Evolutionary conservation across 2,113 vertebrate species (phyloP).

Genomic region (Cercocebus atys): DNA sequence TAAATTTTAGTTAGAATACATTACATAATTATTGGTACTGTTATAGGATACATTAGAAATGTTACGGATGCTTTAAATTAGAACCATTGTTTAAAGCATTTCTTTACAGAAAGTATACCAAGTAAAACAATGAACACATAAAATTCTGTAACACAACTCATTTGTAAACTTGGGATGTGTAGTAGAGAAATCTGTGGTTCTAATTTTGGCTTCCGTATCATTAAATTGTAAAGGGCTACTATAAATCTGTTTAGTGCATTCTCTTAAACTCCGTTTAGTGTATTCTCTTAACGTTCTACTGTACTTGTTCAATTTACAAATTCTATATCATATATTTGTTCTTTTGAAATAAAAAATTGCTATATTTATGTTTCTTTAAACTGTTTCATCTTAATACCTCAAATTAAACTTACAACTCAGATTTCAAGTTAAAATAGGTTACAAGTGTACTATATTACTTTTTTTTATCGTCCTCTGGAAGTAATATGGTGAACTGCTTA

Average conservation of each 20-base stretch:
- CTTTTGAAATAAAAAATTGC: background rate
- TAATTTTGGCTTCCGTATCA: background rate
- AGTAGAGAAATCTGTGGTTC: background rate
- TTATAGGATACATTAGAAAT: background rate
- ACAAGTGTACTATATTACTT: background rate
- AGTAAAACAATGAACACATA: background rate
- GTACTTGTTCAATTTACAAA: background rate
- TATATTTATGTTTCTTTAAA: background rate
- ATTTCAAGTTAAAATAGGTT: background rate
- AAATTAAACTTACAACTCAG: conserved; percentile 8
- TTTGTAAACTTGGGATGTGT: background rate
- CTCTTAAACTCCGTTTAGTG: background rate
- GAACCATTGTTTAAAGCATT: background rate
- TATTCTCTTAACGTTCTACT: background rate
- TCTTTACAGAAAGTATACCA: background rate
- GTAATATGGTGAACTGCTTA: background rate
- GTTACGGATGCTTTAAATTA: background rate
- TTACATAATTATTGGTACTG: background rate
- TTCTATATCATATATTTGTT: background rate
- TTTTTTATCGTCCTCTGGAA: background rate
- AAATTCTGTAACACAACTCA: background rate
- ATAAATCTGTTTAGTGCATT: background rate
- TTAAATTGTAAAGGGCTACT: background rate
- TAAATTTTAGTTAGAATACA: conserved; percentile 1
- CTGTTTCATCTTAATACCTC: background rate